Conservation (phyloP, 2,113 vertebrate species). For the Hiodon alosoides region DNA sequence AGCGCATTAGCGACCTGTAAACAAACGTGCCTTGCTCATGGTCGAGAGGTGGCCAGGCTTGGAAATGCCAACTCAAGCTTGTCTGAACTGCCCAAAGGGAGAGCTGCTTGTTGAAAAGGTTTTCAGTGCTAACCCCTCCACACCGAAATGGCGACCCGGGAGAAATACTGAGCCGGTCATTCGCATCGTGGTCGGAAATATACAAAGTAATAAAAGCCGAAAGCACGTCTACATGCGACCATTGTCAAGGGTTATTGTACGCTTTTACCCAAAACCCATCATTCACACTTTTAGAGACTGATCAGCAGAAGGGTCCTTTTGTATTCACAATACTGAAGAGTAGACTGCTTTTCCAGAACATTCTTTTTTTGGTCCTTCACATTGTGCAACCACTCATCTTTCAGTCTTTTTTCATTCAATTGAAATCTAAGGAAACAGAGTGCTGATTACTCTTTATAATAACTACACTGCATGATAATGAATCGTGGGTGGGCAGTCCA, state of each 20-base stretch:
- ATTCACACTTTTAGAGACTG: not conserved
- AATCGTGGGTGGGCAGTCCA: slow-evolving; percentile 25
- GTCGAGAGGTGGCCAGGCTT: no score
- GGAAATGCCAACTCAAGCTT: no score
- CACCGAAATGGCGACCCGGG: no score
- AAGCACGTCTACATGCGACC: not conserved
- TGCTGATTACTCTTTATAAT: slow-evolving; percentile 27
- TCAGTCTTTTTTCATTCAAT: not conserved
- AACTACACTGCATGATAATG: slow-evolving; percentile 33
- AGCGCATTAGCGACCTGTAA: no score
- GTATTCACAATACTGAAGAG: not conserved
- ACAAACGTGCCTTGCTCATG: no score
- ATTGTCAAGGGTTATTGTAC: not conserved
- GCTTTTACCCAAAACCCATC: not conserved
- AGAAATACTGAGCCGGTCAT: no score
- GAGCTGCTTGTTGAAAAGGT: no score
- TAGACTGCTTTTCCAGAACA: slow-evolving; percentile 1
- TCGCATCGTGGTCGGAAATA: not conserved
- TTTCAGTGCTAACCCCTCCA: no score
- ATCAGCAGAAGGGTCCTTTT: not conserved
- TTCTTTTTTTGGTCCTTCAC: not conserved
- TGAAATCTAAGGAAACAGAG: slow-evolving; percentile 30
- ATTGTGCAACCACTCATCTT: slow-evolving; percentile 15
- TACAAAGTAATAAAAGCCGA: not conserved
- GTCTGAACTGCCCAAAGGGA: no score